A percentile compares a stretch with the other conserved stretches of the same genome.
Evolutionary conservation across 2,888 invertebrate genomes (phyloP).

Genomic region (Onthophagus sagittarius): DNA sequence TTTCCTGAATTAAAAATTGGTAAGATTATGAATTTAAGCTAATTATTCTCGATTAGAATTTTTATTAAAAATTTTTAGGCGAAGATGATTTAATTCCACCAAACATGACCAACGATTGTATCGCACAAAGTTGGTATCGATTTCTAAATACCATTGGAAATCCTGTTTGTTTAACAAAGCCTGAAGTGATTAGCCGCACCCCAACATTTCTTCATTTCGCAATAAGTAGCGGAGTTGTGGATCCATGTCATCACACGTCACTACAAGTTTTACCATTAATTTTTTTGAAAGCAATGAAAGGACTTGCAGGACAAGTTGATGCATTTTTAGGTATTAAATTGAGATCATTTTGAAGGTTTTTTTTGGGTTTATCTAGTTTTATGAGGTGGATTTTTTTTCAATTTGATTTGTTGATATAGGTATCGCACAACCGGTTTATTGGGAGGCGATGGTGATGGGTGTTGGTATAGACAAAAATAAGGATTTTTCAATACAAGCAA

Average conservation of each 20-base stretch:
- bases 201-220: slow-evolving; percentile 80
- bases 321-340: slow-evolving; percentile 78
- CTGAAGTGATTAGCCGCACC: slow-evolving; percentile 69
- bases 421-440: slow-evolving; percentile 51
- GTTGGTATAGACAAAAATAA: slow-evolving; percentile 46
- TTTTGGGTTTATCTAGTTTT: slow-evolving; percentile 17
- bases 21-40: slow-evolving; percentile 45
- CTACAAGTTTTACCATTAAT: slow-evolving; percentile 78
- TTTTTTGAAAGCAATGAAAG: slow-evolving; percentile 90
- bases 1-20: slow-evolving; percentile 79
- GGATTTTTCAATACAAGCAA: slow-evolving; percentile 34
- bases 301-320: slow-evolving; percentile 89
- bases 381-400: slow-evolving; percentile 22
- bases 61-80: slow-evolving; percentile 50
- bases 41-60: neutral
- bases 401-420: slow-evolving; percentile 39
- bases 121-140: slow-evolving; percentile 95
- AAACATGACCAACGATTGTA: slow-evolving; percentile 83
- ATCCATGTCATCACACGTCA: slow-evolving; percentile 90
- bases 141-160: slow-evolving; percentile 92
- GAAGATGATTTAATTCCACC: slow-evolving; percentile 86
- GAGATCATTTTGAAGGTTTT: neutral
- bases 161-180: slow-evolving; percentile 87
- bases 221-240: slow-evolving; percentile 70
- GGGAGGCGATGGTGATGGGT: slow-evolving; percentile 50